Evolutionary conservation across 2,113 vertebrate species (phyloP).

Genomic region (Grallaria varia): DNA sequence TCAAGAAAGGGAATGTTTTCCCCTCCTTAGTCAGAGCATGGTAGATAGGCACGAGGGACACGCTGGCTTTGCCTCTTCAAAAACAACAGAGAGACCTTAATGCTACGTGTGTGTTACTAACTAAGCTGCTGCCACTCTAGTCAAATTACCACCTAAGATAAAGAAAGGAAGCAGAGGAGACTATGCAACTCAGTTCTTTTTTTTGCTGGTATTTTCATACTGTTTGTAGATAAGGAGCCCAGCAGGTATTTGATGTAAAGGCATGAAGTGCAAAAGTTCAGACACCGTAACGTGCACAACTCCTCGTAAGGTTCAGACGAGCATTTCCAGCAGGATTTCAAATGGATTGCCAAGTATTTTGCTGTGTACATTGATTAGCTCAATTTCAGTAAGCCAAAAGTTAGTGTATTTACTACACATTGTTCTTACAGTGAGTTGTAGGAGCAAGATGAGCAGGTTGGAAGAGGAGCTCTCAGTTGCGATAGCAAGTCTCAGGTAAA

Average conservation of each 20-base stretch:
- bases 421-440: not conserved
- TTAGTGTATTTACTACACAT: not conserved
- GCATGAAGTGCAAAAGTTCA: not conserved
- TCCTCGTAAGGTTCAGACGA: not conserved
- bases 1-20: not conserved
- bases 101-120: not conserved
- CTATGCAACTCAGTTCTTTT: not conserved
- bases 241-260: not conserved
- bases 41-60: not conserved
- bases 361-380: not conserved
- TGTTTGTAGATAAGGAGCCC: not conserved
- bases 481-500: not conserved
- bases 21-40: not conserved
- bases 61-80: not conserved
- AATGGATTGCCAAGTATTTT: not conserved
- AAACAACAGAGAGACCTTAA: not conserved
- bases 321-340: not conserved
- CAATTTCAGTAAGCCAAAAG: not conserved
- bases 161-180: constrained; percentile 5
- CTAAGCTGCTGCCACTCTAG: not conserved
- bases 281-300: not conserved
- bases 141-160: constrained; percentile 4
- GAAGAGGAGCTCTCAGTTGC: not conserved
- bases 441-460: not conserved
- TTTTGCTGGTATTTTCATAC: not conserved